Evolutionary conservation across 1,140 invertebrate genomes (phyloP).

Genomic region (Drosophila lacertosa): DNA sequence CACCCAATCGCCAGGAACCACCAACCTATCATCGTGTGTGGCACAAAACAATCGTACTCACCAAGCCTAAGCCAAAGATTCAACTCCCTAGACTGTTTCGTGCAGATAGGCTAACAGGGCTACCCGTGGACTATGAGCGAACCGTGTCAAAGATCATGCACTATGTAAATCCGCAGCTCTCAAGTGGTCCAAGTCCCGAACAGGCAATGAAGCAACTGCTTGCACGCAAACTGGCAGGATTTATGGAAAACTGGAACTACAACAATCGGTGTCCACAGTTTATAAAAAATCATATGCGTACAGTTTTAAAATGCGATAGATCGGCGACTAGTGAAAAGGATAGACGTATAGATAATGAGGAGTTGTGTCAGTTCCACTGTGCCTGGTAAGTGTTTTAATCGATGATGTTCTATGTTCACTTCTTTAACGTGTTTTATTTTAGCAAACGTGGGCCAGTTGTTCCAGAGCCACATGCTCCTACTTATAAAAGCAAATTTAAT

Average conservation of each 20-base stretch:
- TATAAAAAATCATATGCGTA: background rate
- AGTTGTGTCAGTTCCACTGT: slow-evolving; percentile 38
- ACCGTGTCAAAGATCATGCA: slow-evolving; percentile 58
- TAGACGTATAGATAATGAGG: background rate
- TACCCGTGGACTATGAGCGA: slow-evolving; percentile 63
- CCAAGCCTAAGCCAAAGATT: slow-evolving; percentile 27
- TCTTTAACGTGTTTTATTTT: background rate
- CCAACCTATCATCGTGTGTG: slow-evolving; percentile 18
- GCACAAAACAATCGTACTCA: slow-evolving; percentile 38
- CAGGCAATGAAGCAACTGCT: slow-evolving; percentile 32
- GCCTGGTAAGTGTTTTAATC: slow-evolving; percentile 44
- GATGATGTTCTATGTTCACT: background rate
- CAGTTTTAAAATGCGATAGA: slow-evolving; percentile 2
- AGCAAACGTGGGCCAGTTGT: slow-evolving; percentile 51
- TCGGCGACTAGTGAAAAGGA: too few species aligned
- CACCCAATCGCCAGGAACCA: background rate
- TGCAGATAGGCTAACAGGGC: slow-evolving; percentile 39
- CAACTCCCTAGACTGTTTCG: slow-evolving; percentile 52
- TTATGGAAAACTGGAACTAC: background rate
- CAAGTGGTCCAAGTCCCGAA: slow-evolving; percentile 9
- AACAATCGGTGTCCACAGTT: background rate
- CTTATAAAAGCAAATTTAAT: slow-evolving; percentile 50
- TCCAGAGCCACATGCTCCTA: slow-evolving; percentile 21
- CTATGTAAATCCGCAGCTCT: slow-evolving; percentile 57
- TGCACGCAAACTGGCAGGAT: slow-evolving; percentile 6